These are phyloP conservation scores for Hippocampus guttulatus DNA, from an alignment of 2,113 vertebrate species.

Conservation along the genomic window DNA sequence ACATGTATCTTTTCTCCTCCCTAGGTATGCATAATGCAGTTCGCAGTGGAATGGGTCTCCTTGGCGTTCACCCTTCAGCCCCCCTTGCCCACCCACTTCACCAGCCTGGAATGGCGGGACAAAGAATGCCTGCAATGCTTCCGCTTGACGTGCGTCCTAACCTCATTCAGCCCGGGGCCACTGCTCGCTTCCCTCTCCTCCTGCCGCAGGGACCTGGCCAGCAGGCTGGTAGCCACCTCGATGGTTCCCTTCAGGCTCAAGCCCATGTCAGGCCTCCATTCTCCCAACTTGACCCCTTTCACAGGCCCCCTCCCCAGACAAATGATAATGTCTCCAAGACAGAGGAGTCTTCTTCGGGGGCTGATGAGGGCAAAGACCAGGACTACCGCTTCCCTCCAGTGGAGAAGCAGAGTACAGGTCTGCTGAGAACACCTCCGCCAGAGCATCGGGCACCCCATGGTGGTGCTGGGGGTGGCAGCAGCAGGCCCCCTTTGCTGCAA, in stretches of 20 bases:
- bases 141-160: constrained; percentile 87
- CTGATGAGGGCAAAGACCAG: constrained; percentile 88
- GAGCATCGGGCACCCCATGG: constrained; percentile 84
- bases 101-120: constrained; percentile 49
- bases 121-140: constrained; percentile 82
- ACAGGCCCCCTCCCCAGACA: constrained; percentile 72
- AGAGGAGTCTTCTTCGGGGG: constrained; percentile 78
- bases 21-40: constrained; percentile 86
- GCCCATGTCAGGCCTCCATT: constrained; percentile 81
- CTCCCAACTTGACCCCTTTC: constrained; percentile 85
- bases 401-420: constrained; percentile 72
- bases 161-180: constrained; percentile 76
- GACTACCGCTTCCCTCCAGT: constrained; percentile 93
- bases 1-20: constrained; percentile 11
- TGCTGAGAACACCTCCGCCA: constrained; percentile 76
- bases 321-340: constrained; percentile 77
- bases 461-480: constrained; percentile 32
- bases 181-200: constrained; percentile 82
- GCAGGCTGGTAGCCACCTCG: constrained; percentile 71
- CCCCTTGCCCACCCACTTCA: constrained; percentile 81
- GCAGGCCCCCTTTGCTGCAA: constrained; percentile 64
- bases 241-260: constrained; percentile 80
- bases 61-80: constrained; percentile 86
- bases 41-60: constrained; percentile 80
- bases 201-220: constrained; percentile 83